These are phyloP conservation scores for Leptura quadrifasciata DNA, from an alignment of 2,888 invertebrate species.

Conservation along the genomic window DNA sequence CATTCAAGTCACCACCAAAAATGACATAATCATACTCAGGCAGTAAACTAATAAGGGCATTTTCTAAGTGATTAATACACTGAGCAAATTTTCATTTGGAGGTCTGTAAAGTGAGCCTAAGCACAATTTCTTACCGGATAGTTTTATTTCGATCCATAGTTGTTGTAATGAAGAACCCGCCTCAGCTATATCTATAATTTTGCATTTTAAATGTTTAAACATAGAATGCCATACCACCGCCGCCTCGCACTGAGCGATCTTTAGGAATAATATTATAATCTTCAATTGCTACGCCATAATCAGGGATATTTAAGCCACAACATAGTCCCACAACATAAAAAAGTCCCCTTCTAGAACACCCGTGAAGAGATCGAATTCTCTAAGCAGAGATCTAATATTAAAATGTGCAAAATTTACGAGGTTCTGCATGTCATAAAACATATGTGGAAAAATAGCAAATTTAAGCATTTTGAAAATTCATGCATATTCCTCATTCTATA, in stretches of 20 bases:
- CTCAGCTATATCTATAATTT: not conserved
- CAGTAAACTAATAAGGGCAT: not conserved
- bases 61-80: not conserved
- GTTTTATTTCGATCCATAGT: slow-evolving; percentile 3
- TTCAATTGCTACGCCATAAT: not conserved
- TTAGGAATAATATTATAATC: slow-evolving; percentile 4
- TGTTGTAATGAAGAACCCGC: not conserved
- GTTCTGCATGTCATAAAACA: too few relatives aligned
- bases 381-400: too few relatives aligned
- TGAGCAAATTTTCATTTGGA: not conserved
- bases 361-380: too few relatives aligned
- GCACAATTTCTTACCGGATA: slow-evolving; percentile 8
- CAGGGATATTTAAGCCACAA: slow-evolving; percentile 8
- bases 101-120: slow-evolving; percentile 21
- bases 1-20: slow-evolving; percentile 14
- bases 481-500: too few relatives aligned
- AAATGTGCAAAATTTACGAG: too few relatives aligned
- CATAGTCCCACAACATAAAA: slow-evolving; percentile 1
- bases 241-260: not conserved
- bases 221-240: slow-evolving; percentile 15
- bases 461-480: too few relatives aligned
- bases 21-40: slow-evolving; percentile 26
- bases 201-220: slow-evolving; percentile 11
- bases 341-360: too few relatives aligned
- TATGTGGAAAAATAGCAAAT: too few relatives aligned